A percentile compares a stretch with the other conserved stretches of the same genome.
phyloP scores from a whole-genome alignment of 2,888 invertebrate species.

The Synanthedon tipuliformis region DNA sequence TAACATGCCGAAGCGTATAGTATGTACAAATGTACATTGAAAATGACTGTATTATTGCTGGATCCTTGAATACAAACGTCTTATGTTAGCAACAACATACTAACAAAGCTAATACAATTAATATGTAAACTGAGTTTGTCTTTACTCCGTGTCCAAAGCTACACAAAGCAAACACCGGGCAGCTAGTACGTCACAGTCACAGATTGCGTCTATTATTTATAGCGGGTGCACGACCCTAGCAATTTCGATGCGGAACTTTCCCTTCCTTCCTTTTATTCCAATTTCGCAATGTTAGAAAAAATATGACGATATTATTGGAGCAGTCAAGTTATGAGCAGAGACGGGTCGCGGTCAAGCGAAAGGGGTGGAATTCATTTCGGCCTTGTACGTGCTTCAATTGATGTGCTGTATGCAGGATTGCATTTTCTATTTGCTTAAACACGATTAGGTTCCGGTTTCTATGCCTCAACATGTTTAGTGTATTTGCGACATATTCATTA shows the following conservation, averaged over 20 bases:
- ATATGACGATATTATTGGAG: slow-evolving; percentile 67
- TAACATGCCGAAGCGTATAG: no score
- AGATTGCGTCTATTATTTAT: slow-evolving; percentile 67
- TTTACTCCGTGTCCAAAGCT: neutral
- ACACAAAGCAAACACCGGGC: neutral
- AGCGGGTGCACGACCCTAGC: slow-evolving; percentile 48
- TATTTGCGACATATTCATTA: no score
- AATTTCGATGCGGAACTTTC: slow-evolving; percentile 56
- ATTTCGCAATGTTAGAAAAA: slow-evolving; percentile 63
- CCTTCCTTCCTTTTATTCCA: slow-evolving; percentile 56
- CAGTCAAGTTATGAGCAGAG: slow-evolving; percentile 44
- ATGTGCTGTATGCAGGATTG: no score
- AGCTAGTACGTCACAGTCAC: slow-evolving; percentile 25
- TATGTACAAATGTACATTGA: no score
- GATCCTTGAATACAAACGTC: no score
- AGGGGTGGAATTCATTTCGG: slow-evolving; percentile 39
- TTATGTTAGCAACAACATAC: no score
- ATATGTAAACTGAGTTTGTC: neutral
- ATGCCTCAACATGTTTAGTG: no score
- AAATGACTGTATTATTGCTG: no score
- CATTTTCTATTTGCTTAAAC: no score
- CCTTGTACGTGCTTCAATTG: neutral
- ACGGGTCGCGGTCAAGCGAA: slow-evolving; percentile 46
- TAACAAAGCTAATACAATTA: neutral
- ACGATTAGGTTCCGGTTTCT: no score